phyloP scores from a whole-genome alignment of 2,797 vertebrate genomes.

The Falco biarmicus region DNA sequence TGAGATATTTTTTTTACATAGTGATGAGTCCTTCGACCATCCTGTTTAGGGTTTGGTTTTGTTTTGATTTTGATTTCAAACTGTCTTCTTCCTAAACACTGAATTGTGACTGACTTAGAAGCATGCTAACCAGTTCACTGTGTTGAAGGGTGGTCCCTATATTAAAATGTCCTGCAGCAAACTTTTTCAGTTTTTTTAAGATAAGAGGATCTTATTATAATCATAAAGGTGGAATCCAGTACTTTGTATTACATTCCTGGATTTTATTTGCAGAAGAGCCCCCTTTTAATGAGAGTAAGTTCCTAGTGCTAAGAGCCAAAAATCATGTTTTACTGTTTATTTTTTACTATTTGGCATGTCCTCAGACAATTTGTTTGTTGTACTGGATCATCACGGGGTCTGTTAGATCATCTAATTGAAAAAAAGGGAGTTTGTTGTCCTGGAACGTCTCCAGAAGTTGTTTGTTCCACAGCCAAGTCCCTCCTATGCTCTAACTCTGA shows the following conservation, averaged over 20 bases:
- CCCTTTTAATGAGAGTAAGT: conserved; percentile 40
- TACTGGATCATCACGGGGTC: conserved; percentile 71
- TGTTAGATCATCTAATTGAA: conserved; percentile 76
- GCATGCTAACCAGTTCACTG: background rate
- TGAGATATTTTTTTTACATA: conserved; percentile 37
- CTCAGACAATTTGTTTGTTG: conserved; percentile 73
- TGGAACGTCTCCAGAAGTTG: conserved; percentile 68
- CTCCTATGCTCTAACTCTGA: conserved; percentile 52
- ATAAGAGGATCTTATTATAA: conserved; percentile 14
- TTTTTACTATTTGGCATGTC: conserved; percentile 64
- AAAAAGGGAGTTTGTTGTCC: conserved; percentile 69
- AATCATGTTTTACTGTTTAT: conserved; percentile 53
- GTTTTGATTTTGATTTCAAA: conserved; percentile 16
- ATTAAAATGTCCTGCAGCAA: conserved; percentile 5
- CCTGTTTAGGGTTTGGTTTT: background rate
- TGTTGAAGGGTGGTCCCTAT: background rate
- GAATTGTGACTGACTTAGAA: background rate
- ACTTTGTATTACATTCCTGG: background rate
- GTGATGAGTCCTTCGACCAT: background rate
- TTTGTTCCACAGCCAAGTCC: conserved; percentile 55
- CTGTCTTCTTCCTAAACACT: background rate
- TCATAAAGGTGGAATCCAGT: background rate
- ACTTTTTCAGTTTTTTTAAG: background rate
- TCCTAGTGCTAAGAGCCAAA: conserved; percentile 58
- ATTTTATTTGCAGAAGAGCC: conserved; percentile 32